Conservation (phyloP, 2,113 vertebrate species). For the Stictonetta naevosa region DNA sequence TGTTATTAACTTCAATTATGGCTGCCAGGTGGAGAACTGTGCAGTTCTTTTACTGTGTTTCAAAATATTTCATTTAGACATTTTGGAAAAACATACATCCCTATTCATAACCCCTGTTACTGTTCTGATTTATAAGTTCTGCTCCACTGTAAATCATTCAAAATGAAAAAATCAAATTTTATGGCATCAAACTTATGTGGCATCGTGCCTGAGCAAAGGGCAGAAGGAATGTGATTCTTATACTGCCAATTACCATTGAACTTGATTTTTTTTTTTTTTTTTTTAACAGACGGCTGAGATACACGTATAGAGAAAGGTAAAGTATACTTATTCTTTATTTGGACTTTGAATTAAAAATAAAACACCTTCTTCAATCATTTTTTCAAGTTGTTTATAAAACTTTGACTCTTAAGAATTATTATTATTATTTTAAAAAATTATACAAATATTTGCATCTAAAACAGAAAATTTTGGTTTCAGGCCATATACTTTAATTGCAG, state of each 20-base stretch:
- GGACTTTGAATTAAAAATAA: constrained; percentile 64
- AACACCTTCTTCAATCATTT: constrained; percentile 35
- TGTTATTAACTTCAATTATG: constrained; percentile 92
- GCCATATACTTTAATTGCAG: constrained; percentile 17
- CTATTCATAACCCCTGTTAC: constrained; percentile 89
- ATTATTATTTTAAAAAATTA: constrained; percentile 1
- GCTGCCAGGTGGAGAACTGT: constrained; percentile 89
- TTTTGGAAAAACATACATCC: constrained; percentile 92
- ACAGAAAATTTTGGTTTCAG: constrained; percentile 13
- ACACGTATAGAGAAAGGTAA: constrained; percentile 26
- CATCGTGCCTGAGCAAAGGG: constrained; percentile 74
- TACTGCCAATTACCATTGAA: constrained; percentile 74
- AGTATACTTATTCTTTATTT: constrained; percentile 55
- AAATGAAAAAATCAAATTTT: constrained; percentile 83
- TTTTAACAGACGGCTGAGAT: constrained; percentile 56
- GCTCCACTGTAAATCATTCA: constrained; percentile 82
- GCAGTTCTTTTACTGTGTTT: constrained; percentile 82
- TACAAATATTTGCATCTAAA: constrained; percentile 59
- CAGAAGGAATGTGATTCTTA: constrained; percentile 75
- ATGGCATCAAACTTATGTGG: constrained; percentile 77
- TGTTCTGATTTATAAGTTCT: constrained; percentile 89
- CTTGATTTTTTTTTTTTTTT: constrained; percentile 50
- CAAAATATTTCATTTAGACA: constrained; percentile 89
- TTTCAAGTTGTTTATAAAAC: constrained; percentile 52
- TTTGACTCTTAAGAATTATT: constrained; percentile 16